These are phyloP conservation scores for Drosophila fulvimacula DNA, from an alignment of 2,888 invertebrate genomes.

Conservation along the genomic window DNA sequence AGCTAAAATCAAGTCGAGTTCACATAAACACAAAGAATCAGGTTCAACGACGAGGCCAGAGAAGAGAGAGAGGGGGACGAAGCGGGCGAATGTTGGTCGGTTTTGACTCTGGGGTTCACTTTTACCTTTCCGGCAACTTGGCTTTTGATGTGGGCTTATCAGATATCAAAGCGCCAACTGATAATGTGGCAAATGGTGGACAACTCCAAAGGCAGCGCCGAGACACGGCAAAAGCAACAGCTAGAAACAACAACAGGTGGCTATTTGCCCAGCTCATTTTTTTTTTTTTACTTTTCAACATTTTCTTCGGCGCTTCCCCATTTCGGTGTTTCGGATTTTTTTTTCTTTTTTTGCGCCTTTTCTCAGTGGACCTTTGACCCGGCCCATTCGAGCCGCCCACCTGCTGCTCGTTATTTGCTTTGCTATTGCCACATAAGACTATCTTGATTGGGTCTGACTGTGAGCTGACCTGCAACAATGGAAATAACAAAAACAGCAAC, in stretches of 20 bases:
- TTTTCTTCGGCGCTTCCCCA: background rate
- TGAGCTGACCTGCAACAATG: constrained; percentile 21
- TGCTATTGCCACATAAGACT: constrained; percentile 45
- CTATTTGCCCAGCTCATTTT: constrained; percentile 3
- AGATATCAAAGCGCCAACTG: constrained; percentile 81
- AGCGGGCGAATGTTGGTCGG: background rate
- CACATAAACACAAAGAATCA: constrained; percentile 38
- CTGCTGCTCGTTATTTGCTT: constrained; percentile 34
- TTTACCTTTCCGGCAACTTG: constrained; percentile 44
- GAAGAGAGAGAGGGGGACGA: background rate
- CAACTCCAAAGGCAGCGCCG: constrained; percentile 21
- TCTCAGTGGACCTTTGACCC: constrained; percentile 13
- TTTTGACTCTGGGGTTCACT: constrained; percentile 30
- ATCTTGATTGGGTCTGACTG: constrained; percentile 54
- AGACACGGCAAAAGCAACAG: constrained; percentile 30
- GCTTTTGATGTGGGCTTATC: constrained; percentile 80
- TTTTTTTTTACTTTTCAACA: background rate
- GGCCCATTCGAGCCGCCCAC: constrained; percentile 2
- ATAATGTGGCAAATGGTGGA: constrained; percentile 72
- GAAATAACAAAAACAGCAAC: constrained; percentile 3
- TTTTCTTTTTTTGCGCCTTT: background rate
- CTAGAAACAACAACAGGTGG: constrained; percentile 53
- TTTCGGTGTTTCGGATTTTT: background rate
- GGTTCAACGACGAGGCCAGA: constrained; percentile 10
- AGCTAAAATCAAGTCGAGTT: constrained; percentile 32